Evolutionary conservation across 2,113 vertebrate genomes (phyloP), one percentile per base, ranked within the genome.

Genomic region (Vimba vimba): DNA sequence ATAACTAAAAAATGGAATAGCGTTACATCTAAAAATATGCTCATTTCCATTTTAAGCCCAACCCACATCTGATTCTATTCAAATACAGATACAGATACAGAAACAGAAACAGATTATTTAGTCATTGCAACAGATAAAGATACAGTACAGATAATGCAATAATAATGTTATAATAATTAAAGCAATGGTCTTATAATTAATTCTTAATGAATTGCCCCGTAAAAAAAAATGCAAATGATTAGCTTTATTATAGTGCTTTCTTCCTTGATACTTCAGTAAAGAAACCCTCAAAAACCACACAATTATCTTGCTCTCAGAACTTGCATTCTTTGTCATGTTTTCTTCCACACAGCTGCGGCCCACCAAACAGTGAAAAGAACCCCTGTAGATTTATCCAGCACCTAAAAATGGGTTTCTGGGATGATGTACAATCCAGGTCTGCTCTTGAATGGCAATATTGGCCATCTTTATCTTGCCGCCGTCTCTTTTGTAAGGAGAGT

Each of bases 341-440:
- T 77, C 30, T 30, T 45, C 52, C 33, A n/a, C 27, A 69, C 55
- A 52, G 9, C 11, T n/a, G 68, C 12, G 52, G 83, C 55, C 76
- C 57, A 79, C 73, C 55, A 62, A 66, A 52, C 23, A 80, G 36
- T 79, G 36, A 77, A 82, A 87, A 76, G 69, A 36, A 10, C 47
- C 47, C 75, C 47, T 47, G 62, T 8, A 60, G 83, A 84, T 85
- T 85, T 89, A 90, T 89, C 87, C 87, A 47, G 71, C 69, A 43
- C 60, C 68, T 39, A 86, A 90, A 87, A 84, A 82, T 69, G 45
- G 71, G 76, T 71, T 89, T 89, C 85, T 77, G 88, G 85, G 84
- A 78, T 89, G 88, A 87, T 79, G 60, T 83, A 85, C 87, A 87
- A 88, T 87, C 79, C 89, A 86, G 85, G 83, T 79, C 68, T 82